Base-by-base conservation (phyloP, 2,797 vertebrate species). In the Gallinago stenura region DNA sequence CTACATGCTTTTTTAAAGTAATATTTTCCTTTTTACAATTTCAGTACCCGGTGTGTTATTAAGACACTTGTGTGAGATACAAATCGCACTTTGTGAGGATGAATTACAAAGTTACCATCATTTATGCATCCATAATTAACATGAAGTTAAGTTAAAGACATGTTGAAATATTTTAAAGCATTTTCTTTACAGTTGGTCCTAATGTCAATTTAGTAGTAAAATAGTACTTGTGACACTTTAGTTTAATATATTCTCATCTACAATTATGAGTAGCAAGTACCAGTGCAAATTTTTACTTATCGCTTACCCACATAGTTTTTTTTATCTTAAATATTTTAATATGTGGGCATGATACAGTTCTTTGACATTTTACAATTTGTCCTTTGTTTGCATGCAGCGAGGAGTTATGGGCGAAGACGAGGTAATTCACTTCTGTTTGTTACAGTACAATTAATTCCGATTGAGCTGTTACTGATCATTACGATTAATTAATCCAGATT, bases 361-460 rank as follows among this genome's bases (percentile, higher is more conserved):
- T n/a, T 94, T 98, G 97, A 98, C 83, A 90, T 98, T 98, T 98
- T 97, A 98, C 89, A 93, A 97, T 98, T 97, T 99, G 97, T 99
- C 97, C 98, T 99, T 98, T 98, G 98, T 99, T 98, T 98, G 98
- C 99, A 99, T 98, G 99, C 99, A 99, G 99, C 99, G 83, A 99
- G 99, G 98, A 99, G 99, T 98, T 99, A 98, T 99, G 99, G 99
- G 98, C 98, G 99, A 99, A 99, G 99, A 98, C 99, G 99, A 99
- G 99, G 99, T 99, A 99, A 99, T 97, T 97, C 90, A 95, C 96
- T 98, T 98, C 94, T 97, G 84, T 97, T 98, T 98, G 97, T 97
- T 98, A 94, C 96, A 97, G 95, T 97, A 89, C 92, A 95, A 97
- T 97, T 98, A 97, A 97, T 97, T 94, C 92, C 97, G 91, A 96